Evolutionary conservation across 92 coral and sea anemone genomes (phyloP), one percentile per base, ranked within the genome.

Genomic region (Montipora capitata): DNA sequence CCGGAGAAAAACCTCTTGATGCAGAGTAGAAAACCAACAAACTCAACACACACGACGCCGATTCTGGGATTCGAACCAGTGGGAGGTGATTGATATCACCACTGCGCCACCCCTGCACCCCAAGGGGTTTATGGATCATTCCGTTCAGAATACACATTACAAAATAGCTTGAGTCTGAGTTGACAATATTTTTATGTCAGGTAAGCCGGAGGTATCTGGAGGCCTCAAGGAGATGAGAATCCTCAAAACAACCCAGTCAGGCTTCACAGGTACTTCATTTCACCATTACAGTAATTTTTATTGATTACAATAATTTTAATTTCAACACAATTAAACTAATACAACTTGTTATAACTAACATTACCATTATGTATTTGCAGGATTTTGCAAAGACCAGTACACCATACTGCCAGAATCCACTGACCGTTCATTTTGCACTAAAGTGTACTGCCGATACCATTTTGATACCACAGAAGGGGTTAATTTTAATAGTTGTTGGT

Each of bases 211-310:
- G 76, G 92, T 94, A 63, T 92, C 92, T 51, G 94, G 92, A 51
- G 98, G 98, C 41, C 84, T 94, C 20, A 94, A 90, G 61, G 92
- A 86, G 3, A 86, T 94, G 91, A 87, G 88, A 41, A 86, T 94
- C 17, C 79, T 94, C 57, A 94, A 94, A 79, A 94, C 98, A 38
- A 92, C 98, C 3, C 95, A 94, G 72, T 94, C 98, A 78, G 96
- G 98, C 58, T 94, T 94, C 69, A 91, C 84, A 73, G 96, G 98
- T 93, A 20, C 43, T 7, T 1, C 48, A 7, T 27, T 27, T 27
- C 35, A 27, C 0, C 35, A 27, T 27, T 27, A 27, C 35, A 27
- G 35, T 27, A 0, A 27, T 27, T 27, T 27, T 27, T 27, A 27
- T 27, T 0, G 35, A 27, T 27, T 27, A 27, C 1, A 27, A 27